These are phyloP conservation scores for Garra rufa DNA, from an alignment of 2,113 vertebrate species.

Conservation along the genomic window DNA sequence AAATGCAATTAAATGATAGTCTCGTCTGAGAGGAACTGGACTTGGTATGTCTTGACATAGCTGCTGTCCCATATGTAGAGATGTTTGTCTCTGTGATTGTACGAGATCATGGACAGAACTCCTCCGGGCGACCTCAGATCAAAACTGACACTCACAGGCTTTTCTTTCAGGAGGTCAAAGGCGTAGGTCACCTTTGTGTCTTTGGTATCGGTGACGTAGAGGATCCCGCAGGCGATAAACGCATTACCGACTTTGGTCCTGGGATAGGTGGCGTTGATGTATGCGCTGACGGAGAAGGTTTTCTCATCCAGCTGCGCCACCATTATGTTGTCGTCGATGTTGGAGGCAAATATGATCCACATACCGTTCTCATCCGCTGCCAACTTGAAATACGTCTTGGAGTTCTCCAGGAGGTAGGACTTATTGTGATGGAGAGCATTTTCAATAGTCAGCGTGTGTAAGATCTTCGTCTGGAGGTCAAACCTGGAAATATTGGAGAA, in stretches of 20 bases:
- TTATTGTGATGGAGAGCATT: constrained; percentile 85
- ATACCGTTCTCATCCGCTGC: constrained; percentile 89
- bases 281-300: constrained; percentile 79
- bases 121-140: constrained; percentile 83
- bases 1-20: no score
- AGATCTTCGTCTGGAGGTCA: constrained; percentile 76
- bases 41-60: constrained; percentile 82
- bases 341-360: constrained; percentile 93
- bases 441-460: constrained; percentile 76
- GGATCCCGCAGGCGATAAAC: constrained; percentile 87
- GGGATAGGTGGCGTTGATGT: constrained; percentile 90
- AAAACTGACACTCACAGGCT: constrained; percentile 85
- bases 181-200: constrained; percentile 86
- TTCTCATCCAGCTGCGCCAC: constrained; percentile 87
- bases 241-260: constrained; percentile 91
- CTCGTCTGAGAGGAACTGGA: constrained; percentile 80
- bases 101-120: constrained; percentile 91
- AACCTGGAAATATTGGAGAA: constrained; percentile 72
- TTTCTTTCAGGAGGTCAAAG: constrained; percentile 86
- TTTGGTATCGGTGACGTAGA: constrained; percentile 92
- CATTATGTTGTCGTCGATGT: constrained; percentile 82
- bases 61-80: constrained; percentile 91
- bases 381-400: constrained; percentile 96
- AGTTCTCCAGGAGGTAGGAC: constrained; percentile 90
- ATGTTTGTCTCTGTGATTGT: constrained; percentile 83